Percentiles rank a stretch among this genome's conserved stretches.
phyloP scores from a whole-genome alignment of 2,888 invertebrate genomes.

The Epistrophella euchroma region DNA sequence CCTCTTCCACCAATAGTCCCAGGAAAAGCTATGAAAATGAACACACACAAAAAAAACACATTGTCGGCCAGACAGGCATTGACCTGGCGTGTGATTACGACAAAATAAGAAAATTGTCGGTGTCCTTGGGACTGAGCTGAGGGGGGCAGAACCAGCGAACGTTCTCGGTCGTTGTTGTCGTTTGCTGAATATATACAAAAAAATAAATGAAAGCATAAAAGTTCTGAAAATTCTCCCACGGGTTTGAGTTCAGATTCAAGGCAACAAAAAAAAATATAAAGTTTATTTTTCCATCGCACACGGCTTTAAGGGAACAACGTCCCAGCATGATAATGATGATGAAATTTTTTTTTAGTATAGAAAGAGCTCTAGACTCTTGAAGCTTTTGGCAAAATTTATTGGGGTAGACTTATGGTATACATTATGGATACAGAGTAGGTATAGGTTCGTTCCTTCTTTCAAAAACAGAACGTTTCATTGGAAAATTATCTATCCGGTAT shows the following conservation, averaged over 20 bases:
- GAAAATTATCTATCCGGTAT: slow-evolving; percentile 1
- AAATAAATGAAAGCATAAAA: slow-evolving; percentile 30
- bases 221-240: slow-evolving; percentile 69
- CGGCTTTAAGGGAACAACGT: slow-evolving; percentile 50
- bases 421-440: not conserved
- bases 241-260: slow-evolving; percentile 51
- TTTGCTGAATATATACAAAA: slow-evolving; percentile 2
- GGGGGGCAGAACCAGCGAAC: not conserved
- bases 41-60: slow-evolving; percentile 43
- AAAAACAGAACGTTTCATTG: slow-evolving; percentile 25
- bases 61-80: slow-evolving; percentile 76
- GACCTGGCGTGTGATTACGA: slow-evolving; percentile 75
- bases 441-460: slow-evolving; percentile 7
- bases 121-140: slow-evolving; percentile 49
- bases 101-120: slow-evolving; percentile 73
- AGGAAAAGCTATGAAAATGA: slow-evolving; percentile 64
- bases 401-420: slow-evolving; percentile 50
- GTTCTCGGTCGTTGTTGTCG: not conserved
- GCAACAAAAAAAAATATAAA: slow-evolving; percentile 1
- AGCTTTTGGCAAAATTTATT: slow-evolving; percentile 68
- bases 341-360: slow-evolving; percentile 53
- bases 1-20: slow-evolving; percentile 49
- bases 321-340: slow-evolving; percentile 54
- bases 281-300: slow-evolving; percentile 42
- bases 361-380: slow-evolving; percentile 38